A percentile compares a stretch with the other conserved stretches of the same genome.
Evolutionary conservation across 2,113 vertebrate species (phyloP).

Genomic region (Pseudonaja textilis): DNA sequence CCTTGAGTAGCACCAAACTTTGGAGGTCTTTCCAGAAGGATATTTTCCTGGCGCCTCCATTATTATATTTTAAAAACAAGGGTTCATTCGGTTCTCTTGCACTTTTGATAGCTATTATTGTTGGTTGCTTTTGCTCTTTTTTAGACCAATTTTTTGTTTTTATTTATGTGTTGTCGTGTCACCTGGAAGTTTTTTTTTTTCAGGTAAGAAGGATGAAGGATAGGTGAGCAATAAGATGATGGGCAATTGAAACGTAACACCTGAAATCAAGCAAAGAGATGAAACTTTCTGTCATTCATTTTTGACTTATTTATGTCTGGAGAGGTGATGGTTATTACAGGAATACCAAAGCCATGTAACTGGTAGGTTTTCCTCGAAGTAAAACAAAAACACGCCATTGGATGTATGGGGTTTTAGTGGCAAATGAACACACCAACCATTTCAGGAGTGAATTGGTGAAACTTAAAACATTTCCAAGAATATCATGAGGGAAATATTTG

Average conservation of each 20-base stretch:
- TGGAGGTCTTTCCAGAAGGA: too few relatives aligned
- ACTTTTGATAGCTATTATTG: neutral
- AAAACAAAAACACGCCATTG: neutral
- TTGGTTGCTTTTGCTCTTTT: neutral
- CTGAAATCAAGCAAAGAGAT: neutral
- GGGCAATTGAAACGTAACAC: neutral
- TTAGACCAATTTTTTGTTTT: neutral
- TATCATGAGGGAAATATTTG: conserved; percentile 55
- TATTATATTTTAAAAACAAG: neutral
- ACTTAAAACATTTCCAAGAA: neutral
- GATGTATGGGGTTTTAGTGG: neutral
- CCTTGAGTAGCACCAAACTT: neutral
- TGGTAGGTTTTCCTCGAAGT: neutral
- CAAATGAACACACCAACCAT: neutral
- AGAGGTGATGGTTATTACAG: neutral
- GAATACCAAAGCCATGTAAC: neutral
- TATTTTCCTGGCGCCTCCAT: neutral
- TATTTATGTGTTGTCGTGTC: neutral
- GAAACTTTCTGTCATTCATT: neutral
- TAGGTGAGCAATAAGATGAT: neutral
- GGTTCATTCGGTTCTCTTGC: too few relatives aligned
- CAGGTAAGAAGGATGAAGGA: neutral
- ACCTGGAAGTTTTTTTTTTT: neutral
- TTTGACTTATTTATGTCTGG: neutral
- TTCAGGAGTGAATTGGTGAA: neutral